A percentile compares a stretch with the other conserved stretches of the same genome.
These are phyloP conservation scores for Tokudaia tokunoshimensis DNA, from an alignment of 2,797 vertebrate genomes.

Conservation along the genomic window DNA sequence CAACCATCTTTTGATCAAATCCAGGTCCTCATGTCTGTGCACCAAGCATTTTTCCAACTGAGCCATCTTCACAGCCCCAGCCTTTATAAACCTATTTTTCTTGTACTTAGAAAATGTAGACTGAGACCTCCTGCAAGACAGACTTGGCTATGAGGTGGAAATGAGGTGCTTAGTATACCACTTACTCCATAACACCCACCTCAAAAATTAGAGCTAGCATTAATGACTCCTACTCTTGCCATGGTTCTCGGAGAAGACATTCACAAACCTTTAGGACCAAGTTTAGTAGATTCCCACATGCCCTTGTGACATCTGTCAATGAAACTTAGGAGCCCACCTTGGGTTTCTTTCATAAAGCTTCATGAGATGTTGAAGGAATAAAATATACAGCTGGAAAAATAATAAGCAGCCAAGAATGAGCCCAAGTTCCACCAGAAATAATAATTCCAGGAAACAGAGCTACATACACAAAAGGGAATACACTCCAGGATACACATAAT, in stretches of 20 bases:
- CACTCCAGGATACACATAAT: slow-evolving; percentile 66
- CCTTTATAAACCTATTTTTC: slow-evolving; percentile 24
- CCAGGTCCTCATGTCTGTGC: not conserved
- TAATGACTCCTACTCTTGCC: not conserved
- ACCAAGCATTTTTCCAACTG: not conserved
- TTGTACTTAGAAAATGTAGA: not conserved
- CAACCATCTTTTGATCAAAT: not conserved
- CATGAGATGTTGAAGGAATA: slow-evolving; percentile 57
- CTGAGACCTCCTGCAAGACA: not conserved
- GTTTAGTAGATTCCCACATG: not conserved
- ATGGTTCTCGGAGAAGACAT: not conserved
- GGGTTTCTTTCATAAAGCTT: slow-evolving; percentile 56
- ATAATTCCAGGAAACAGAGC: slow-evolving; percentile 73
- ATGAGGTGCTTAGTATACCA: not conserved
- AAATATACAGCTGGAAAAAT: slow-evolving; percentile 72
- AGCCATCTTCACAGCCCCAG: not conserved
- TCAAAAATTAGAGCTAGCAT: not conserved
- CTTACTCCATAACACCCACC: not conserved
- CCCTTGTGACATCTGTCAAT: not conserved
- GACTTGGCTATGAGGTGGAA: not conserved
- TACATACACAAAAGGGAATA: slow-evolving; percentile 18
- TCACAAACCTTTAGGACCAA: not conserved
- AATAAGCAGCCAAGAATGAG: slow-evolving; percentile 66
- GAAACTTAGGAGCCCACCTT: not conserved
- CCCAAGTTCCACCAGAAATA: slow-evolving; percentile 68